Evolutionary conservation across 35 echinoderm and acorn worm genomes (phyloP), one percentile per base, ranked within the genome.

Genomic region (Amphiura filiformis): DNA sequence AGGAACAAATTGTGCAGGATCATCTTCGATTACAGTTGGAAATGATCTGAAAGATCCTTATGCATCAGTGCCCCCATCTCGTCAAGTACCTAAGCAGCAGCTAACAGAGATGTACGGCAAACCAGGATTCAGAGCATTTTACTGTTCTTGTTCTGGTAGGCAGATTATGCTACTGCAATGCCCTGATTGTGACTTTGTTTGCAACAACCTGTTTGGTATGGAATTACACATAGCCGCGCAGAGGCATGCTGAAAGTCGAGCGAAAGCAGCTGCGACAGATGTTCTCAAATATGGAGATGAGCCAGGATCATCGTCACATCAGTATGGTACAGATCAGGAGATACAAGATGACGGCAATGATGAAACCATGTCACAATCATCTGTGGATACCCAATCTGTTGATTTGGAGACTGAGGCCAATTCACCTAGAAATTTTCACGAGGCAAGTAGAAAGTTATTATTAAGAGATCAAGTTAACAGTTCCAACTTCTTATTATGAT

Each of bases 341-440:
- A 26, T 70, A 23, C 17, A 70, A 26, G 61, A 70, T 70, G 83
- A 85, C 38, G 56, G 35, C 17, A 30, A 40, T 37, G 83, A 85
- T 37, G 83, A 85, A 37, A 30, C 65, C 20, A 61, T 36, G 20
- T 96, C 94, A 11, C 91, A 91, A 39, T 96, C 94, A 49, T 96
- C 94, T 32, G 91, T 96, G 9, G 94, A 96, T 57, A 96, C 94
- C 0, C 94, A 96, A 70, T 96, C 94, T 5, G 94, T 90, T 81
- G 94, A 96, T 64, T 89, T 90, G 32, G 94, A 96, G 76, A 37
- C 82, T 23, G 94, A 96, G 37, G 82, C 56, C 31, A 35, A 47
- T n/a, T 85, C 83, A 32, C 83, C 83, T 36, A 85, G 83, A 36
- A 65, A 65, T 13, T 37, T 37, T 35, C 30, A 15, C 33, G 83